These are phyloP conservation scores for Bos indicus DNA, from an alignment of 2,113 vertebrate genomes.

Conservation along the genomic window DNA sequence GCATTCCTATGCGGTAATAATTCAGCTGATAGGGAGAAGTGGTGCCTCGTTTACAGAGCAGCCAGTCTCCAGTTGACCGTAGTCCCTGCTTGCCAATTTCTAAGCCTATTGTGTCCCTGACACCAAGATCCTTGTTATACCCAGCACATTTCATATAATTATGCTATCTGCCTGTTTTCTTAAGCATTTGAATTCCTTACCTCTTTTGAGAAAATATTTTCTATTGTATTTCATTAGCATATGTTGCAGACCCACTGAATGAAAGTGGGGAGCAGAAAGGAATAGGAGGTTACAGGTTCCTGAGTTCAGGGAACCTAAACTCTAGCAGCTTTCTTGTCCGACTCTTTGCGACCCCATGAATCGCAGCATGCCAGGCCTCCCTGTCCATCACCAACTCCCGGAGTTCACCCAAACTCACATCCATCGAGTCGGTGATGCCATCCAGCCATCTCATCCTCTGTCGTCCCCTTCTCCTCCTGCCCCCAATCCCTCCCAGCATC, in stretches of 20 bases:
- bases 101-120: not conserved
- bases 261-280: not conserved
- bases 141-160: not conserved
- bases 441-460: too few species aligned
- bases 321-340: not conserved
- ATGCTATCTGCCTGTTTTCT: not conserved
- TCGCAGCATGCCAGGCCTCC: too few species aligned
- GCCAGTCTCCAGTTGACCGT: not conserved
- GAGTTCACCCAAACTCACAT: too few species aligned
- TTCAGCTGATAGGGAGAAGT: not conserved
- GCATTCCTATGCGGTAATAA: not conserved
- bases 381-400: too few species aligned
- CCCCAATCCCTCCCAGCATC: too few species aligned
- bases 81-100: not conserved
- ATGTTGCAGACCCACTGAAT: not conserved
- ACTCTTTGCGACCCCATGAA: too few species aligned
- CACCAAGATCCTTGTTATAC: not conserved
- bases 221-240: slow-evolving; percentile 16
- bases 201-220: not conserved
- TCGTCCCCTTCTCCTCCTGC: too few species aligned
- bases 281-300: not conserved
- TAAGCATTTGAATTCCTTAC: not conserved
- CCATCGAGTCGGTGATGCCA: too few species aligned
- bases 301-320: not conserved
- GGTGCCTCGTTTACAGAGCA: not conserved